These are phyloP conservation scores for Petrocephalus sullivani DNA, from an alignment of 2,797 vertebrate genomes.

Conservation along the genomic window DNA sequence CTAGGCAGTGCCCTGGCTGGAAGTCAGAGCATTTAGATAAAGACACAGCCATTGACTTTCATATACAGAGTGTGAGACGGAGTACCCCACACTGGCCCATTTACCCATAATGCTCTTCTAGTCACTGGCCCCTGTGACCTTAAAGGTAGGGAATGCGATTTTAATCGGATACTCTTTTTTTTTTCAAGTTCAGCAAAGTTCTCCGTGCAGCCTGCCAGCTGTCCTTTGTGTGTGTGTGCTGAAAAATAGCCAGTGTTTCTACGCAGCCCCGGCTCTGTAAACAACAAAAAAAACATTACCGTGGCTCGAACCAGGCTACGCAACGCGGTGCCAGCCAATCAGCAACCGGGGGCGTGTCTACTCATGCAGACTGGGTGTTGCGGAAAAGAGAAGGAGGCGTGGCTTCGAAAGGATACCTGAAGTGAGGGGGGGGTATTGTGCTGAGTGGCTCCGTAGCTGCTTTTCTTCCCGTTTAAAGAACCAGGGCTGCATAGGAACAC, in stretches of 20 bases:
- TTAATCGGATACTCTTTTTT: not conserved
- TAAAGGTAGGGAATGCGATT: not conserved
- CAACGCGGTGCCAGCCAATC: not conserved
- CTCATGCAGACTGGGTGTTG: not conserved
- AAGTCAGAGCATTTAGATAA: not conserved
- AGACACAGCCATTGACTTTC: not conserved
- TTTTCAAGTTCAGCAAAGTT: not conserved
- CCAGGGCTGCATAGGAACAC: not conserved
- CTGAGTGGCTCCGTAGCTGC: not conserved
- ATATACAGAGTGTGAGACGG: not conserved
- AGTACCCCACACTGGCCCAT: not conserved
- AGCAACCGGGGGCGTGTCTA: not conserved
- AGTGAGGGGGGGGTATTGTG: not conserved
- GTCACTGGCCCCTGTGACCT: not conserved
- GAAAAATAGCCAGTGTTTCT: not conserved
- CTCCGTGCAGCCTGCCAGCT: not conserved
- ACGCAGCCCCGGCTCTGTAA: not conserved
- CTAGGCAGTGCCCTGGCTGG: not conserved
- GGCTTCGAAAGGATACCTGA: not conserved
- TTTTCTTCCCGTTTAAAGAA: not conserved
- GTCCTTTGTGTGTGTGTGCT: not conserved
- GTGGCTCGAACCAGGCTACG: not conserved
- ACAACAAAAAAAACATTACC: too few species aligned
- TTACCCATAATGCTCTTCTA: not conserved
- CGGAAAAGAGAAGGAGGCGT: not conserved